Percentiles rank a stretch among this genome's conserved stretches.
Conservation (phyloP, 2,113 vertebrate genomes). For the Arenaria interpres region DNA sequence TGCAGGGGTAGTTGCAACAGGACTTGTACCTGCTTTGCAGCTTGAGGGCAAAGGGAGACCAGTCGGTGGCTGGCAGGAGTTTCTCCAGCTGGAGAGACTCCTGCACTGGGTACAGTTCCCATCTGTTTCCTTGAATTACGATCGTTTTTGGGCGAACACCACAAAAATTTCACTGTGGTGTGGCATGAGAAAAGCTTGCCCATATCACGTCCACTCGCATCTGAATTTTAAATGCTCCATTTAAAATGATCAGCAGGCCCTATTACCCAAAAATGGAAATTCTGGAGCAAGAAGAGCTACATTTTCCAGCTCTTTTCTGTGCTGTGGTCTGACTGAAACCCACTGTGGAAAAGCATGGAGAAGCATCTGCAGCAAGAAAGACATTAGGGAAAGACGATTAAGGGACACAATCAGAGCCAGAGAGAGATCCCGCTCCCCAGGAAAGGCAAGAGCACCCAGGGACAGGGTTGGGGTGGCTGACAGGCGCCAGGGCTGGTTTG, state of each 20-base stretch:
- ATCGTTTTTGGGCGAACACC: not conserved
- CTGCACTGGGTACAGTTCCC: not conserved
- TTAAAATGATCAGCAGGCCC: not conserved
- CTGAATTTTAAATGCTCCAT: not conserved
- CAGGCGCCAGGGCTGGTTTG: not conserved
- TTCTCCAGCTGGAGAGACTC: not conserved
- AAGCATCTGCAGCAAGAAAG: not conserved
- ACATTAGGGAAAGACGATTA: not conserved
- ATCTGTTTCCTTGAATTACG: not conserved
- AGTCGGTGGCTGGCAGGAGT: not conserved
- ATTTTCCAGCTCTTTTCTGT: not conserved
- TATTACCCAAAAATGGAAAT: not conserved
- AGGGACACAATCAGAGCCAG: not conserved
- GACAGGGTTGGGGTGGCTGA: not conserved
- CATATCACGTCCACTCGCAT: not conserved
- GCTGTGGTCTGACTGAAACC: not conserved
- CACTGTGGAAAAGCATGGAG: not conserved
- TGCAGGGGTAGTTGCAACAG: not conserved
- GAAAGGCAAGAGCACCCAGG: not conserved
- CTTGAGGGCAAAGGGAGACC: not conserved
- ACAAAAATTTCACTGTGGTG: not conserved
- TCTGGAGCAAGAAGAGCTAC: not conserved
- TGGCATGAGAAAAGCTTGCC: not conserved
- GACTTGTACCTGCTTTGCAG: not conserved
- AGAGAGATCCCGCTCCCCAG: rapidly evolving